These are phyloP conservation scores for Limanda limanda DNA, from an alignment of 2,113 vertebrate genomes.

Conservation along the genomic window DNA sequence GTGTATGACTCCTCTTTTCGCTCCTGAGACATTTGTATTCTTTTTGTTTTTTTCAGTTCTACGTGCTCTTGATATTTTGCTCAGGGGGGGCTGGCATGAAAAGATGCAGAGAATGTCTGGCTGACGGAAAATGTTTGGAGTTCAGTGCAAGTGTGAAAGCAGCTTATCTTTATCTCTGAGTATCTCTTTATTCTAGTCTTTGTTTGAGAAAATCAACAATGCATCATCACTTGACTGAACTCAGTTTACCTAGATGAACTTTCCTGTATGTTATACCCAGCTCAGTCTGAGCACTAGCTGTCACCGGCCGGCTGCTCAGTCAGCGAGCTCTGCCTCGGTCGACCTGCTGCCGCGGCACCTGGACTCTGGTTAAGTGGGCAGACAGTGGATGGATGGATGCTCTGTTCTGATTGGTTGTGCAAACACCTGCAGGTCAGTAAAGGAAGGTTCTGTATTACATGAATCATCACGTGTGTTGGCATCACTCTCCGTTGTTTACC, in stretches of 20 bases:
- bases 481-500: neutral
- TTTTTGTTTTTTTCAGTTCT: too few relatives aligned
- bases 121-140: neutral
- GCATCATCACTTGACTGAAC: neutral
- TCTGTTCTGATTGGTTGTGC: neutral
- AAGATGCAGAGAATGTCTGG: too few relatives aligned
- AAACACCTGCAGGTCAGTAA: neutral
- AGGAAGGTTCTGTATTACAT: neutral
- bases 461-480: constrained; percentile 2
- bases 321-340: neutral
- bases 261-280: neutral
- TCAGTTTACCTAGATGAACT: neutral
- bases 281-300: neutral
- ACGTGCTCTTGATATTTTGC: too few relatives aligned
- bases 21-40: too few relatives aligned
- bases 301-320: neutral
- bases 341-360: neutral
- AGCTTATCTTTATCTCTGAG: neutral
- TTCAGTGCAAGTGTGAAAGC: neutral
- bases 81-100: too few relatives aligned
- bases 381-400: neutral
- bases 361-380: neutral
- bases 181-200: neutral
- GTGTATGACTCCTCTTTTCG: too few relatives aligned
- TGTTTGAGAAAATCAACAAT: neutral